Evolutionary conservation across 2,888 invertebrate species (phyloP), one percentile per base, ranked within the genome.

Genomic region (Polyploca ridens): DNA sequence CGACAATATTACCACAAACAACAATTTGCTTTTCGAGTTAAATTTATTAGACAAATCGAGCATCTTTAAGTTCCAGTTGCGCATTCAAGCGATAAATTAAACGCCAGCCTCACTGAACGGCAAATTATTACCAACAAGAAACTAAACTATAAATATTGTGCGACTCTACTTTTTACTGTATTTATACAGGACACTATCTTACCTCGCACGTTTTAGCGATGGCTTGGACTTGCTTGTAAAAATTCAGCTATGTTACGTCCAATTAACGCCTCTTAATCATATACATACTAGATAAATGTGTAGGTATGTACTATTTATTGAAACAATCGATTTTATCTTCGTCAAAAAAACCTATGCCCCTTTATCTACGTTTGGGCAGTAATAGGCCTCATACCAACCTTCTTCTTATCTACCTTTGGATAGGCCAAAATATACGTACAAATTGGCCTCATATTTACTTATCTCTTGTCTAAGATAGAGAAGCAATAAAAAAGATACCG

Each of bases 81-180:
- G 72, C 72, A 72, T 74, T 74, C 66, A 68, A 59, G 74, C 70
- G 69, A 66, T 65, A 73, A 73, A 75, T 67, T 69, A 66, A 63
- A 68, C 65, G 64, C 58, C 64, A n/a, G 62, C 35, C 64, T 70
- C 73, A 70, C 67, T 69, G 70, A 63, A 68, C 68, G 70, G 65
- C 59, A 70, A 74, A 76, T 73, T 73, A 71, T 76, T 68, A 66
- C 63, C 33, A 73, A 64, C 74, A 66, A 74, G 66, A 63, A 41
- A 70, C 65, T 63, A 65, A 65, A 62, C 65, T 62, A 69, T 69
- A 70, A 68, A 68, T 66, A 69, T 66, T 63, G 65, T 63, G 68
- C 63, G 69, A 68, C 60, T 62, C 66, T 57, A 67, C 67, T 68
- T 68, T 73, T 69, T 73, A 64, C 65, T 58, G 35, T 35, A 35